Percentiles rank a stretch among this genome's conserved stretches.
These are phyloP conservation scores for Lynx canadensis DNA, from an alignment of 2,113 vertebrate species.

Conservation along the genomic window DNA sequence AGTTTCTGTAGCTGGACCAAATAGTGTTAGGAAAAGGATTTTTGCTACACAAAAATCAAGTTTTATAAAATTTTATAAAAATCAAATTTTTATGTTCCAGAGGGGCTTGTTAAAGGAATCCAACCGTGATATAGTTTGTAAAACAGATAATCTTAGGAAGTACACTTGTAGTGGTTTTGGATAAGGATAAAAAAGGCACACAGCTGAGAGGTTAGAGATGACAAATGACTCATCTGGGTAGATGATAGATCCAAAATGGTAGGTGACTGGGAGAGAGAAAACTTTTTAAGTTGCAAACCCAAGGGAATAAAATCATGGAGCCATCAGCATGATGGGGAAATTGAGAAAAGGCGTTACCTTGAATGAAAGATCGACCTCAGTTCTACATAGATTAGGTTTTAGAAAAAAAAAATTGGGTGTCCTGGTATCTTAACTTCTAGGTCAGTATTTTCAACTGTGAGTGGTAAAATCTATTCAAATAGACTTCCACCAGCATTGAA, in stretches of 20 bases:
- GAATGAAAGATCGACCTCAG: background rate
- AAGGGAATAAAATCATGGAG: background rate
- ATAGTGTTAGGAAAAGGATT: background rate
- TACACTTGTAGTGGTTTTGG: background rate
- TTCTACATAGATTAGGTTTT: background rate
- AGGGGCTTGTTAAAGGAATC: conserved; percentile 46
- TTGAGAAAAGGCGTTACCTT: background rate
- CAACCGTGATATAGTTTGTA: background rate
- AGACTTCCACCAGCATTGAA: background rate
- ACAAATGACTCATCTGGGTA: background rate
- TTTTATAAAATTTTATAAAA: conserved; percentile 15
- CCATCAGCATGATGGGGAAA: background rate
- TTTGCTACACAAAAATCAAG: background rate
- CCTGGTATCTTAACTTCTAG: background rate
- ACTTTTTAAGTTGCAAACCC: background rate
- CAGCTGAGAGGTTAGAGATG: background rate
- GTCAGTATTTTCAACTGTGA: background rate
- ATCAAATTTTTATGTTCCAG: background rate
- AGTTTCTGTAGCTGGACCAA: background rate
- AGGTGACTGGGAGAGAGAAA: background rate
- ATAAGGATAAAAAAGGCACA: background rate
- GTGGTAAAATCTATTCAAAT: background rate
- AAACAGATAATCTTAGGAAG: conserved; percentile 38
- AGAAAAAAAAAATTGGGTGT: background rate
- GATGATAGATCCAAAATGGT: background rate